Conservation (phyloP, 2,888 invertebrate species). For the Junonia oenone region DNA sequence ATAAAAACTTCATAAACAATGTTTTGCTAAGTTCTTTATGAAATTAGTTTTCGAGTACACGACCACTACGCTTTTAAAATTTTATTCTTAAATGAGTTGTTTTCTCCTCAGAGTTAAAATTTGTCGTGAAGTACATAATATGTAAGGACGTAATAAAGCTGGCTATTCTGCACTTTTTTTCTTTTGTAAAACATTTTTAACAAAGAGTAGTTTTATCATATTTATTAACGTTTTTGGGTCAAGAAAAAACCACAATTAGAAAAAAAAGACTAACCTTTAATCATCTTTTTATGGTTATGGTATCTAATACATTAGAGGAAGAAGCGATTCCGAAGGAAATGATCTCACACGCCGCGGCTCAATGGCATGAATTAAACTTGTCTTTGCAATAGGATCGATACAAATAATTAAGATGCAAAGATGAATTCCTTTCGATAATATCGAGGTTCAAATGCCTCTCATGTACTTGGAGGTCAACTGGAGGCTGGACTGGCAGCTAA, state of each 20-base stretch:
- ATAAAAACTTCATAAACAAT: slow-evolving; percentile 3
- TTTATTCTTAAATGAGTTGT: neutral
- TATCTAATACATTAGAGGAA: neutral
- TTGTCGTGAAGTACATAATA: neutral
- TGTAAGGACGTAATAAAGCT: neutral
- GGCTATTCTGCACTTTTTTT: neutral
- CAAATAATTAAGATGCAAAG: slow-evolving; percentile 18
- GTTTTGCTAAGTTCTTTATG: neutral
- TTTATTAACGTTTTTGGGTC: neutral
- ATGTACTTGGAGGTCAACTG: slow-evolving; percentile 8
- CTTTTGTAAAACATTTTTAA: neutral
- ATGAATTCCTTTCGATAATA: slow-evolving; percentile 16
- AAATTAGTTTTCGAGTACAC: neutral
- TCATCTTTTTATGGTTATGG: neutral
- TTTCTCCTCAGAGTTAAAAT: neutral
- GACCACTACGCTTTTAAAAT: neutral
- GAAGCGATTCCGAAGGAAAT: neutral
- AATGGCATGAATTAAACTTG: slow-evolving; percentile 5
- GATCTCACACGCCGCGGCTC: neutral
- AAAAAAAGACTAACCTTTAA: neutral
- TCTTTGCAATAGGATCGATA: slow-evolving; percentile 8
- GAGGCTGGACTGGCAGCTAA: neutral
- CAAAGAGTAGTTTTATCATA: too few species aligned
- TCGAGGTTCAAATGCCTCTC: slow-evolving; percentile 14
- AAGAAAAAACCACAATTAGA: neutral